Evolutionary conservation across 2,797 vertebrate species (phyloP).

Genomic region (Apogon talboti): DNA sequence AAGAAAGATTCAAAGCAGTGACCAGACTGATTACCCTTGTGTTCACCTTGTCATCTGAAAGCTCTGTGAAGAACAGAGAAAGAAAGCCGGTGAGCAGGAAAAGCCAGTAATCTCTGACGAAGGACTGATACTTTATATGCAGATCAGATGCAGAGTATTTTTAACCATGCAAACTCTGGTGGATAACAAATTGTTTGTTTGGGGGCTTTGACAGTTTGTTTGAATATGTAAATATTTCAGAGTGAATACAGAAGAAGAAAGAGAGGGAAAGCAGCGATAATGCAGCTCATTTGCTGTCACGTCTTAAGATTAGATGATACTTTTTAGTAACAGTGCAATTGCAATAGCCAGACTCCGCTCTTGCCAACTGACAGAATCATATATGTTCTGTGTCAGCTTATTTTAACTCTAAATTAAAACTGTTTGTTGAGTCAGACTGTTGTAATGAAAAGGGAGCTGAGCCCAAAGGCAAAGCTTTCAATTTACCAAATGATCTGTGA

Average conservation of each 20-base stretch:
- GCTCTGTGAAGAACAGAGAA: constrained; percentile 48
- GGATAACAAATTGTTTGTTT: constrained; percentile 78
- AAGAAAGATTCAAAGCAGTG: constrained; percentile 65
- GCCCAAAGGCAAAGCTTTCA: background rate
- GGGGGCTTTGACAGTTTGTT: constrained; percentile 76
- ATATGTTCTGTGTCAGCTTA: background rate
- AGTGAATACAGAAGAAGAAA: constrained; percentile 41
- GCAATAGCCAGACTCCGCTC: background rate
- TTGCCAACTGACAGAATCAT: background rate
- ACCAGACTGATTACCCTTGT: constrained; percentile 75
- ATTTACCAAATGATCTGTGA: background rate
- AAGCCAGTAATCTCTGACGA: constrained; percentile 41
- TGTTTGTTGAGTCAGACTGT: background rate
- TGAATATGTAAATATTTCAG: constrained; percentile 78
- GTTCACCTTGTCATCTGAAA: constrained; percentile 76
- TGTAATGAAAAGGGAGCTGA: background rate
- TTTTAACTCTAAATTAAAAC: background rate
- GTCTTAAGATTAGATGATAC: constrained; percentile 52
- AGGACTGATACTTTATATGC: constrained; percentile 71
- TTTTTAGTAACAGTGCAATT: constrained; percentile 12
- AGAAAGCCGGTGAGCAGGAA: constrained; percentile 13
- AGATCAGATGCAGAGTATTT: constrained; percentile 75
- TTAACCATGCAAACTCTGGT: constrained; percentile 74
- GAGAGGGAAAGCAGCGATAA: constrained; percentile 47
- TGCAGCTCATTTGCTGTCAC: constrained; percentile 63